Evolutionary conservation across 2,113 vertebrate species (phyloP).

Genomic region (Sciurus niger): DNA sequence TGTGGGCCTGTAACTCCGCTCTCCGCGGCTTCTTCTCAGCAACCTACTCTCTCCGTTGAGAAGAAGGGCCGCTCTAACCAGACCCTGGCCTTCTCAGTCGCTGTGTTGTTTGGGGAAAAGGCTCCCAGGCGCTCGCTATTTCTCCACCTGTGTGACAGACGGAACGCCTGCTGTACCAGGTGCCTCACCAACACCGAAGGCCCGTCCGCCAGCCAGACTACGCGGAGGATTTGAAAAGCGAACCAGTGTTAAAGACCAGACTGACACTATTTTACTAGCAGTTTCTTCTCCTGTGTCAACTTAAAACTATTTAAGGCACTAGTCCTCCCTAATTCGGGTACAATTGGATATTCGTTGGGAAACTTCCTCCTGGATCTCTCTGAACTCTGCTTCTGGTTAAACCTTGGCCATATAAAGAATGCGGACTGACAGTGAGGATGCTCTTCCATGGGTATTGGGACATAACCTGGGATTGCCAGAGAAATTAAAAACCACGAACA

Average conservation of each 20-base stretch:
- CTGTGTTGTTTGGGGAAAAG: not conserved
- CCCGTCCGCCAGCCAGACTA: accelerated
- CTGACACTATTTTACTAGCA: not conserved
- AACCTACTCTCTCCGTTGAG: too few relatives aligned
- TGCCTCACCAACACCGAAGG: not conserved
- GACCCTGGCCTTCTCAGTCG: accelerated
- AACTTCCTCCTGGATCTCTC: not conserved
- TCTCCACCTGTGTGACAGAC: accelerated
- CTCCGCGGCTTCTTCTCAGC: not conserved
- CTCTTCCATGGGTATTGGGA: not conserved
- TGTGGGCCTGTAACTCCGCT: not conserved
- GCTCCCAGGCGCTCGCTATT: not conserved
- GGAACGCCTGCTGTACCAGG: not conserved
- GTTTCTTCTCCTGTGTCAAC: not conserved
- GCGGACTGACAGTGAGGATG: not conserved
- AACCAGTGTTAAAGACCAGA: too few relatives aligned
- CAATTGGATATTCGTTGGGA: not conserved
- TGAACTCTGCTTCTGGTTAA: not conserved
- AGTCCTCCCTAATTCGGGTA: not conserved
- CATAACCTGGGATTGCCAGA: not conserved
- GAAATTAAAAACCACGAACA: not conserved
- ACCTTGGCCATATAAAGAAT: not conserved
- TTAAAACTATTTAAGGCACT: not conserved
- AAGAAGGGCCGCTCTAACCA: too few relatives aligned
- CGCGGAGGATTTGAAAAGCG: not conserved